Conservation (phyloP, 2,113 vertebrate genomes). For the Psammodynastes pulverulentus region DNA sequence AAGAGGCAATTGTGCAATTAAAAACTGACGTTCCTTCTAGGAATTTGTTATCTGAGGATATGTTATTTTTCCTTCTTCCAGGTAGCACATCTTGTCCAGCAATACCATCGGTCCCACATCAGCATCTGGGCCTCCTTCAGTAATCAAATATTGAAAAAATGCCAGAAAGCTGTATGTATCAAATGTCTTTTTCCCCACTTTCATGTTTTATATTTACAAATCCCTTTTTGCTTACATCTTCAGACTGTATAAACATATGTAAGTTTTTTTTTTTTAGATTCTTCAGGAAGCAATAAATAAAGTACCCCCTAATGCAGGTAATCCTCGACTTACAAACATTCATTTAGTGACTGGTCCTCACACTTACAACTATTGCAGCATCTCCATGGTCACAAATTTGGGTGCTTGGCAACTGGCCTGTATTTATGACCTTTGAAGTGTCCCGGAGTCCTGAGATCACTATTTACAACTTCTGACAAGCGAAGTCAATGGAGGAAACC, state of each 20-base stretch:
- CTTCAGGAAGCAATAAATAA: neutral
- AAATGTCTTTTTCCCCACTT: neutral
- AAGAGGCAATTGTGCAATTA: neutral
- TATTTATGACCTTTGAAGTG: neutral
- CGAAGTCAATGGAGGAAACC: neutral
- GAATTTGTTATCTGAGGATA: neutral
- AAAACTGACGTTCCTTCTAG: neutral
- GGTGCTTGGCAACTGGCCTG: neutral
- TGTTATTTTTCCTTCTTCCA: constrained; percentile 29
- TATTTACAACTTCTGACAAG: neutral
- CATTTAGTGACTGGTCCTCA: neutral
- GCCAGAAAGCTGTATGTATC: constrained; percentile 66
- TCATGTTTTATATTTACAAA: neutral
- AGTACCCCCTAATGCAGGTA: neutral
- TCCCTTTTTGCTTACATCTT: neutral
- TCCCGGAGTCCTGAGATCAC: neutral
- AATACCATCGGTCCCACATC: constrained; percentile 71
- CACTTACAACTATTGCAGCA: neutral
- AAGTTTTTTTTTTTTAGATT: neutral
- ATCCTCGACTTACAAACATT: neutral
- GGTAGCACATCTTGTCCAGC: constrained; percentile 74
- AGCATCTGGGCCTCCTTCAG: constrained; percentile 79
- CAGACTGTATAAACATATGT: neutral
- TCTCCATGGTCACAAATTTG: neutral
- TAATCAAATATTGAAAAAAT: constrained; percentile 70